Percentiles rank a stretch among this genome's conserved stretches.
These are phyloP conservation scores for Microctonus aethiopoides DNA, from an alignment of 2,888 invertebrate species.

Conservation along the genomic window DNA sequence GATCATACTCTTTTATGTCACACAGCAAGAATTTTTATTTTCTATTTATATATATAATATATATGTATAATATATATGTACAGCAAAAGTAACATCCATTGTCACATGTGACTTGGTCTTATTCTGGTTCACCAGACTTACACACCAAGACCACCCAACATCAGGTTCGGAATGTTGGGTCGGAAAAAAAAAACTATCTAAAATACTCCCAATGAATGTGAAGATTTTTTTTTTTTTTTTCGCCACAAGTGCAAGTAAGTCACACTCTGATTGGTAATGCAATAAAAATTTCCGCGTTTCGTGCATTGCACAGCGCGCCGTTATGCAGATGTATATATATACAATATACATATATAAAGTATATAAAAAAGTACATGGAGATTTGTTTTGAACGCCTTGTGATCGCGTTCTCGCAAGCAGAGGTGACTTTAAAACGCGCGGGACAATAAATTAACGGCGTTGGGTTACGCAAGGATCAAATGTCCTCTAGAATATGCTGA, in stretches of 20 bases:
- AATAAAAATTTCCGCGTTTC: neutral
- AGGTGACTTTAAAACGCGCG: constrained; percentile 68
- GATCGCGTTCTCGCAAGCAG: constrained; percentile 54
- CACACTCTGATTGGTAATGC: neutral
- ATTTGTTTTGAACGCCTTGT: constrained; percentile 38
- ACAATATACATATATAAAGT: neutral
- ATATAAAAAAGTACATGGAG: neutral
- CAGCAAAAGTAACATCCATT: neutral
- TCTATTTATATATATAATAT: no score
- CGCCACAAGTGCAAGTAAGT: neutral
- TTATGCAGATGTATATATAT: neutral
- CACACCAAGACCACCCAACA: constrained; percentile 4
- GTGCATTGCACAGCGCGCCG: neutral
- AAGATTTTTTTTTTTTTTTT: neutral
- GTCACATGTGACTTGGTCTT: neutral
- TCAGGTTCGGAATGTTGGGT: neutral
- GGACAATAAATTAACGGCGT: constrained; percentile 68
- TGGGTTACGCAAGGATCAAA: constrained; percentile 68
- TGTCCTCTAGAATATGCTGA: constrained; percentile 66
- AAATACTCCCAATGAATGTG: neutral
- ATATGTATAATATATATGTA: neutral
- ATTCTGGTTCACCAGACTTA: neutral
- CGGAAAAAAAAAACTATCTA: neutral
- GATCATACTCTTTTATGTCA: neutral
- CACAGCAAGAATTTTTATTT: neutral